Evolutionary conservation across 2,797 vertebrate genomes (phyloP).

Genomic region (Dicrostonyx torquatus): DNA sequence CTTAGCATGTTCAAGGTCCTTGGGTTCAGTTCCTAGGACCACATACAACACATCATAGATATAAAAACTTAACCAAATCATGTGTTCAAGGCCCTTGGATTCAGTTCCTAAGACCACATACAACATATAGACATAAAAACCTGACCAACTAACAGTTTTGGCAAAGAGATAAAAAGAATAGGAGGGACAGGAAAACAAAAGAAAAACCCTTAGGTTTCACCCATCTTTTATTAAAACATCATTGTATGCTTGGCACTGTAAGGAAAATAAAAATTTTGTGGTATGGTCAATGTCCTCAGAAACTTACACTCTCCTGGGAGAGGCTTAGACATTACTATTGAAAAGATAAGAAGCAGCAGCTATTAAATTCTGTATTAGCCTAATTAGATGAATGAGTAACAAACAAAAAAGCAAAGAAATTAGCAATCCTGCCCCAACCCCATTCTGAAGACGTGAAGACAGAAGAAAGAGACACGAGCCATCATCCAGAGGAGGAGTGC

Average conservation of each 20-base stretch:
- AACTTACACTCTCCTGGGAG: neutral
- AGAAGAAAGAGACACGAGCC: neutral
- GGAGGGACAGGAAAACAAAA: no score
- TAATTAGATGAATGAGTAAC: neutral
- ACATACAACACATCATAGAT: neutral
- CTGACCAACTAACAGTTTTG: constrained; percentile 16
- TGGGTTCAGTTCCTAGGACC: neutral
- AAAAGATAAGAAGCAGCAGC: neutral
- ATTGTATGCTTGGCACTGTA: neutral
- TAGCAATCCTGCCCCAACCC: neutral
- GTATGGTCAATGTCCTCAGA: neutral
- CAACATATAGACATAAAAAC: neutral
- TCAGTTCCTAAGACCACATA: neutral
- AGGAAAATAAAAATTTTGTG: neutral
- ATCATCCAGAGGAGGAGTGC: neutral
- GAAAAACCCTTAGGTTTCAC: neutral
- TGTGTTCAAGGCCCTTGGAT: neutral
- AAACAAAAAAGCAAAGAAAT: neutral
- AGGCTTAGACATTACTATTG: neutral
- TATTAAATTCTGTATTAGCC: neutral
- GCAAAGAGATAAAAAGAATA: neutral
- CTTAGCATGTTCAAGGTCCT: neutral
- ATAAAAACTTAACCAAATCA: neutral
- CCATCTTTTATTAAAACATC: neutral
- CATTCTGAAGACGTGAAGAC: neutral